A percentile compares a stretch with the other conserved stretches of the same genome.
Conservation (phyloP, 2,797 vertebrate species). For the Mus spretus region DNA sequence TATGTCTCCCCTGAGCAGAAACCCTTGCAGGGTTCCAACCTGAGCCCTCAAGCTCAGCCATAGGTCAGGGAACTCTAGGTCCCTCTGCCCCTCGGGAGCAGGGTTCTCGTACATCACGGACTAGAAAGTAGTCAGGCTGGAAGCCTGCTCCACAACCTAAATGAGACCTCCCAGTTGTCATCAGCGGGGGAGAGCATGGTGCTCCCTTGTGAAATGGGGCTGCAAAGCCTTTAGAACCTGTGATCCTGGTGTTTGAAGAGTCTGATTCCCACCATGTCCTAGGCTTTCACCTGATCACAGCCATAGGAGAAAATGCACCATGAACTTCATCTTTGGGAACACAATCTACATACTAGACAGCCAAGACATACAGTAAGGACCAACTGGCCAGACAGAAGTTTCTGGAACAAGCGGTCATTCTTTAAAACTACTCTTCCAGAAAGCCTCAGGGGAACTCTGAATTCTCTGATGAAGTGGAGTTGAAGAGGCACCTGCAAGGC, state of each 20-base stretch:
- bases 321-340: background rate
- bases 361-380: background rate
- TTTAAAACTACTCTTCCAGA: background rate
- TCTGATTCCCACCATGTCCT: background rate
- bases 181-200: background rate
- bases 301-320: accelerated
- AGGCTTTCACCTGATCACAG: background rate
- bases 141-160: background rate
- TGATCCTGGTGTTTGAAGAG: background rate
- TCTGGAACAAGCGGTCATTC: background rate
- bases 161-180: background rate
- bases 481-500: background rate
- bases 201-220: background rate
- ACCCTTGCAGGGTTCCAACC: no score
- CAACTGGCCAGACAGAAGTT: background rate
- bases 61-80: background rate
- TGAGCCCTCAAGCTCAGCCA: background rate
- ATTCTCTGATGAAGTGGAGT: no score
- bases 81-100: accelerated
- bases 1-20: background rate
- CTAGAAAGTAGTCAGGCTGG: background rate
- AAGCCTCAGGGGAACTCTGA: background rate
- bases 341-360: background rate
- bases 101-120: no score
- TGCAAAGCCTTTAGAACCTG: background rate